Conservation (phyloP, 2,113 vertebrate species). For the Nothoprocta perdicaria region DNA sequence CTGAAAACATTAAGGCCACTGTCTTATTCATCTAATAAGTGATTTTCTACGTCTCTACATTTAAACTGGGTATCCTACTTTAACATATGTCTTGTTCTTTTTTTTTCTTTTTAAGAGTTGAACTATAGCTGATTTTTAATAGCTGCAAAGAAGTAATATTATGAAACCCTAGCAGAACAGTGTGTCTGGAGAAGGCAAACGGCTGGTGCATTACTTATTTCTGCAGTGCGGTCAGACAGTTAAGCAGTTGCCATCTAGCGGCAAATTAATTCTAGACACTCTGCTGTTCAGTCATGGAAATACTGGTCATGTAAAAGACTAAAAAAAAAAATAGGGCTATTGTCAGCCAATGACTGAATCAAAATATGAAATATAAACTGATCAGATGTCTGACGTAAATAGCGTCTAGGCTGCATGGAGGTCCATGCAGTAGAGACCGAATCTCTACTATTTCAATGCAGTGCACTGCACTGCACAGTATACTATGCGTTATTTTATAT, state of each 20-base stretch:
- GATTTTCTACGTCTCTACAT: not conserved
- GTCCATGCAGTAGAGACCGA: not conserved
- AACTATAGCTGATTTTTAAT: not conserved
- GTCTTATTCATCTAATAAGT: not conserved
- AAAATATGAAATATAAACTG: not conserved
- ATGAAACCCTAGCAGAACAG: accelerated
- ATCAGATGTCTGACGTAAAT: not conserved
- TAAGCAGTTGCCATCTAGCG: constrained; percentile 79
- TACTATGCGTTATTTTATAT: not conserved
- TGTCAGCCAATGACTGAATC: not conserved
- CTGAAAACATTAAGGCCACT: not conserved
- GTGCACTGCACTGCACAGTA: too few species aligned
- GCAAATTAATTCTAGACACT: not conserved
- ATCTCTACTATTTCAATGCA: not conserved
- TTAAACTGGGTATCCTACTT: not conserved
- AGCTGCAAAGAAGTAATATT: not conserved
- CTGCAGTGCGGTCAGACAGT: not conserved
- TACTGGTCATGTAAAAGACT: not conserved
- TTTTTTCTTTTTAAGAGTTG: not conserved
- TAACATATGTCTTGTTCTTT: not conserved
- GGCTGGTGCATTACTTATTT: not conserved
- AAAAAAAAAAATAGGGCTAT: not conserved
- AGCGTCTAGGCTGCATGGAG: not conserved
- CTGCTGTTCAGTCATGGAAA: not conserved
- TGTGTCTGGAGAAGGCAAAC: not conserved